Conservation (phyloP, 2,113 vertebrate genomes). For the Myiopsitta monachus region DNA sequence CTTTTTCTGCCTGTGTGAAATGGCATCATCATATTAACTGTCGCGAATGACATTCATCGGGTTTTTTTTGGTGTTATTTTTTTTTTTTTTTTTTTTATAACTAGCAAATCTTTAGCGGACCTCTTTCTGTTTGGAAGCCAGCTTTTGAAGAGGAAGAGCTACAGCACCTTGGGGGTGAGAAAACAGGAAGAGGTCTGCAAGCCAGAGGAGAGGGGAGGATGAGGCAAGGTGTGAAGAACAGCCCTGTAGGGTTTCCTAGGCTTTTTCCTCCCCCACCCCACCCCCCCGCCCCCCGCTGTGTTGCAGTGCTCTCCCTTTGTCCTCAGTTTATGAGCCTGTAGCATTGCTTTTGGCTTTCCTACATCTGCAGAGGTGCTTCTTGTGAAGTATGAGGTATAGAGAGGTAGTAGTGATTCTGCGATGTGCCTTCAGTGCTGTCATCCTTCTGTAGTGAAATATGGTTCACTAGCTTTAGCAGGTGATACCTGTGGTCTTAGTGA, state of each 20-base stretch:
- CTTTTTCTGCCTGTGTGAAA: background rate
- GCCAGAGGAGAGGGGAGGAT: background rate
- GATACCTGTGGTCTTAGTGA: background rate
- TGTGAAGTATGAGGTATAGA: background rate
- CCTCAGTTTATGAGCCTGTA: background rate
- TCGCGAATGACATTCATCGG: background rate
- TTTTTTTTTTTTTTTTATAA: background rate
- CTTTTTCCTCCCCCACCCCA: no score
- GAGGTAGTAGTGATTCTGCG: background rate
- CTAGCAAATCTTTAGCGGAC: background rate
- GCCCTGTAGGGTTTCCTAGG: background rate
- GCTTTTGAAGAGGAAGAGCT: background rate
- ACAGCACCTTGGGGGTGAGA: no score
- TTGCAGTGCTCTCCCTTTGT: background rate
- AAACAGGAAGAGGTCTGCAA: background rate
- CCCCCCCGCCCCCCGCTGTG: background rate
- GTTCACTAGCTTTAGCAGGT: background rate
- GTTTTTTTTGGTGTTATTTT: no score
- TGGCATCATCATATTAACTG: background rate
- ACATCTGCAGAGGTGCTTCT: background rate
- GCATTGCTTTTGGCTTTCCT: background rate
- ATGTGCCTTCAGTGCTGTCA: background rate
- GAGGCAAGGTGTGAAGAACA: background rate
- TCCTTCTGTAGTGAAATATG: background rate
- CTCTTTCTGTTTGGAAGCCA: background rate